These are phyloP conservation scores for Isurus oxyrinchus DNA, from an alignment of 2,113 vertebrate species.

Conservation along the genomic window DNA sequence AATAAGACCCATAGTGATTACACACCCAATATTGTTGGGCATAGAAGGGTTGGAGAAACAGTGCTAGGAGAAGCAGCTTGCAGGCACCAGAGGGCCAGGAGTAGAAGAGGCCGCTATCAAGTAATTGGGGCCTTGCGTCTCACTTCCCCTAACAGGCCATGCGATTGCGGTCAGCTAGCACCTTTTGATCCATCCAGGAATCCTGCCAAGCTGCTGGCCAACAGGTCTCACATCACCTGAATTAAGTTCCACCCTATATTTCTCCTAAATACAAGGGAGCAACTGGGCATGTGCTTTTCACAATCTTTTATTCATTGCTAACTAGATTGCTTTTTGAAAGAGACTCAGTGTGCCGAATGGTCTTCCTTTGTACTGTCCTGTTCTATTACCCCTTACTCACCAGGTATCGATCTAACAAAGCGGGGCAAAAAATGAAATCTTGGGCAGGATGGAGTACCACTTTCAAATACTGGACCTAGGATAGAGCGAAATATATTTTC, in stretches of 20 bases:
- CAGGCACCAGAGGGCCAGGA: too few species aligned
- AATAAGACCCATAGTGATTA: too few species aligned
- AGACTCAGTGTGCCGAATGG: neutral
- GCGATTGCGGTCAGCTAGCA: neutral
- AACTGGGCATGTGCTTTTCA: neutral
- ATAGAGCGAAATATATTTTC: constrained; percentile 33
- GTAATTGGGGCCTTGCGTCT: too few species aligned
- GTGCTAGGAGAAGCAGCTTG: too few species aligned
- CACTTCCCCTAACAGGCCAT: neutral
- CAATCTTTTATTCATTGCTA: neutral
- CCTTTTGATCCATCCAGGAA: neutral
- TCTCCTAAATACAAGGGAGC: neutral
- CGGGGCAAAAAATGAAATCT: constrained; percentile 97
- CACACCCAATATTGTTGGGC: too few species aligned
- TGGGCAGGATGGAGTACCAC: constrained; percentile 62
- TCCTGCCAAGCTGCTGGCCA: too few species aligned
- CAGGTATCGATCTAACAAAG: constrained; percentile 91
- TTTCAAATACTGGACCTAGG: constrained; percentile 74
- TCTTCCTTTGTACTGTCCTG: neutral
- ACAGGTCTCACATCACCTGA: too few species aligned
- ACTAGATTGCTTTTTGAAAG: neutral
- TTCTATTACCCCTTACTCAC: constrained; percentile 53
- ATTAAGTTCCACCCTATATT: neutral
- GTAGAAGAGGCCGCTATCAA: too few species aligned
- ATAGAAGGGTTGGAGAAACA: too few species aligned